A percentile compares a stretch with the other conserved stretches of the same genome.
phyloP scores from a whole-genome alignment of 2,113 vertebrate genomes.

The Prolemur simus region DNA sequence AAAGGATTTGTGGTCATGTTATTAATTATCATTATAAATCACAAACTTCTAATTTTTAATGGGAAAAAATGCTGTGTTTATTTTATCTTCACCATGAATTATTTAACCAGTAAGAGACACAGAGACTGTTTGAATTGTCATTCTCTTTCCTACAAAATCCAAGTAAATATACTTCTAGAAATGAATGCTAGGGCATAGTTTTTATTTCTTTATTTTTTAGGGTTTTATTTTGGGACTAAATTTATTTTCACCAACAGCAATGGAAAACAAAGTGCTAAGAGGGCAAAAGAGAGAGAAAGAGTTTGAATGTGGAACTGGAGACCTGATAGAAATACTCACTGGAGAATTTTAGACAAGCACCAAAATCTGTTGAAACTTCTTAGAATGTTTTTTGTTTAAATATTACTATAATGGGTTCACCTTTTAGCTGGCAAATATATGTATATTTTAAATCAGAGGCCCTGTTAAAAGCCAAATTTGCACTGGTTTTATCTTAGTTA shows the following conservation, averaged over 20 bases:
- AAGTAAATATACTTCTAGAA: neutral
- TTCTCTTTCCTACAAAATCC: neutral
- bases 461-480: neutral
- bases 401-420: neutral
- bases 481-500: neutral
- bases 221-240: neutral
- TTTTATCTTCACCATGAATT: neutral
- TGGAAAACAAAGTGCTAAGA: neutral
- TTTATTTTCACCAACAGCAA: neutral
- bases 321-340: neutral
- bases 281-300: neutral
- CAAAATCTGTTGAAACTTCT: neutral
- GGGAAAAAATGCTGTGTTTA: neutral
- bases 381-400: neutral
- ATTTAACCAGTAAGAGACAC: neutral
- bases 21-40: neutral
- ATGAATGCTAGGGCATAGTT: neutral
- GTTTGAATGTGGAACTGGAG: neutral
- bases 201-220: constrained; percentile 40
- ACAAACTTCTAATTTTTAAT: neutral
- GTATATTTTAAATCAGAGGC: neutral
- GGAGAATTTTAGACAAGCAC: neutral
- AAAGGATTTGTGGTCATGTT: neutral
- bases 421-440: neutral
- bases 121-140: neutral